Evolutionary conservation across 1,140 invertebrate genomes (phyloP).

Genomic region (Rhopalosiphum padi): DNA sequence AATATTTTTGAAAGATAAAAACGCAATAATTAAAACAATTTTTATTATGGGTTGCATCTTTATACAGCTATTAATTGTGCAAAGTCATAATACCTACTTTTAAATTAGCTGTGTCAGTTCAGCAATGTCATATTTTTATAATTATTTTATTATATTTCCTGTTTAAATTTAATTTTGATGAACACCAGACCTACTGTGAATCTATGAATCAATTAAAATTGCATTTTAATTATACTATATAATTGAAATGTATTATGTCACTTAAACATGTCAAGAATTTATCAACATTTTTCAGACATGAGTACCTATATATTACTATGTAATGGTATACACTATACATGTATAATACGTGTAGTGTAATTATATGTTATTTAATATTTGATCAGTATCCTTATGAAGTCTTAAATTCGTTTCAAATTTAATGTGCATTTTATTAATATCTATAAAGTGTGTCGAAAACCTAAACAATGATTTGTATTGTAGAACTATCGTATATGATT

Average conservation of each 20-base stretch:
- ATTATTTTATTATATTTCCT: constrained; percentile 24
- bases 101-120: not conserved
- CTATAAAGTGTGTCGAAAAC: not conserved
- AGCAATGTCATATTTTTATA: constrained; percentile 2
- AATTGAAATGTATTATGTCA: constrained; percentile 12
- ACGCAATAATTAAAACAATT: not conserved
- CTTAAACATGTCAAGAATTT: not conserved
- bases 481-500: not conserved
- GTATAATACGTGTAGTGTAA: not conserved
- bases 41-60: not conserved
- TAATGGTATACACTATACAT: not conserved
- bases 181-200: not conserved
- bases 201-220: not conserved
- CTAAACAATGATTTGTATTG: not conserved
- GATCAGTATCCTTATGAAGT: not conserved
- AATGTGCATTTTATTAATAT: not conserved
- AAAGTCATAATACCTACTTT: not conserved
- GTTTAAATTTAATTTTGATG: not conserved
- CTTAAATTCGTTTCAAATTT: not conserved
- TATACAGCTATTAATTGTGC: not conserved
- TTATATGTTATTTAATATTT: not conserved
- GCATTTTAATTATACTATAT: not conserved
- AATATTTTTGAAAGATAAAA: not conserved
- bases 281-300: not conserved
- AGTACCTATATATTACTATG: not conserved